These are phyloP conservation scores for Chrysocyon brachyurus DNA, from an alignment of 2,797 vertebrate genomes.

Conservation along the genomic window DNA sequence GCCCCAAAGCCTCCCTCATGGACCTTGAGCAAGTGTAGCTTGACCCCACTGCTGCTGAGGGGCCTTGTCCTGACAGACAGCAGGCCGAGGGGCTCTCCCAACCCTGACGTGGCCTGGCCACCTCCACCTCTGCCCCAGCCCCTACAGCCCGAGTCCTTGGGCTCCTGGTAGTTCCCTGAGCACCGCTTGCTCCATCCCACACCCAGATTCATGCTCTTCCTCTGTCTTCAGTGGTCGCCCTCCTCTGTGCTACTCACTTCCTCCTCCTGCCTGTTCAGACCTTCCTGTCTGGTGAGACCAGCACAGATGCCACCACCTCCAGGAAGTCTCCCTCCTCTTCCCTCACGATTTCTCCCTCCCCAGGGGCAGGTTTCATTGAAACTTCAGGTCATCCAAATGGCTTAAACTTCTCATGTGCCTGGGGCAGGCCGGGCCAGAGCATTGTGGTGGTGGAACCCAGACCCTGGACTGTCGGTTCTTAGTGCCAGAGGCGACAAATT, in stretches of 20 bases:
- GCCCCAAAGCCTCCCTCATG: background rate
- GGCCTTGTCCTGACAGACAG: background rate
- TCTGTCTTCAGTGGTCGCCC: background rate
- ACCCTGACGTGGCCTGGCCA: background rate
- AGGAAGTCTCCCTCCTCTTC: background rate
- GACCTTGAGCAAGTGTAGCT: background rate
- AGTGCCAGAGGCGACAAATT: background rate
- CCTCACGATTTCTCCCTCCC: fast-evolving
- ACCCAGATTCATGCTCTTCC: fast-evolving
- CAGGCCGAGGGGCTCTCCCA: background rate
- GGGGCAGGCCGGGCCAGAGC: background rate
- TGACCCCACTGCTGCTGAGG: background rate
- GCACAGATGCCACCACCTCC: background rate
- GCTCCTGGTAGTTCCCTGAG: background rate
- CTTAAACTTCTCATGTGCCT: background rate
- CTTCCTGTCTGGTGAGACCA: background rate
- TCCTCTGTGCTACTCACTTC: background rate
- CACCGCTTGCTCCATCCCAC: background rate
- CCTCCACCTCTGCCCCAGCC: background rate
- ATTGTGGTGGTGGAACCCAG: background rate
- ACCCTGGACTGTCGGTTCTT: background rate
- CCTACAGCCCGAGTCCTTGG: fast-evolving
- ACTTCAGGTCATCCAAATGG: background rate
- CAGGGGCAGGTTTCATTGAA: background rate
- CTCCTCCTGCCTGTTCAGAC: background rate